Percentiles rank a stretch among this genome's conserved stretches.
Evolutionary conservation across 2,113 vertebrate genomes (phyloP).

Genomic region (Cyanistes caeruleus): DNA sequence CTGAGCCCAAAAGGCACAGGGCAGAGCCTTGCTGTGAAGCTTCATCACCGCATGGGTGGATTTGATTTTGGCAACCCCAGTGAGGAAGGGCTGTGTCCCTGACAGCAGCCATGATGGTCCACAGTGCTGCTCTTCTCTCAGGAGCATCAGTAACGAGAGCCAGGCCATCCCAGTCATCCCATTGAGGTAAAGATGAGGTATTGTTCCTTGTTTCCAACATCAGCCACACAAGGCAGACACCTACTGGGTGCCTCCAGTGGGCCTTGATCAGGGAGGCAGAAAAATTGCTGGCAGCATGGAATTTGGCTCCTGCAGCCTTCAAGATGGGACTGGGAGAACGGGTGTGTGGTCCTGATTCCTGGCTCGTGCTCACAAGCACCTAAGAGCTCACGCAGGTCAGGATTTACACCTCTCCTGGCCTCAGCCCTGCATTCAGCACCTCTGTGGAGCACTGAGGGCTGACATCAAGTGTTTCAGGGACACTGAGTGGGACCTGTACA

Average conservation of each 20-base stretch:
- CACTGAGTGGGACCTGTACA: rapidly evolving
- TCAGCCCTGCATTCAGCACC: not conserved
- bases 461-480: not conserved
- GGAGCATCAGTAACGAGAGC: not conserved
- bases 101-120: not conserved
- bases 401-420: not conserved
- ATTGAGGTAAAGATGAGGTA: not conserved
- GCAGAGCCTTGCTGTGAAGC: not conserved
- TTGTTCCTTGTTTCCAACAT: not conserved
- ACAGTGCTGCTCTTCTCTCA: not conserved
- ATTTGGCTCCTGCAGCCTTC: not conserved
- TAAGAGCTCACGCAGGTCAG: not conserved
- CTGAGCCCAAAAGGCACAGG: not conserved
- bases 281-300: not conserved
- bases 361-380: not conserved
- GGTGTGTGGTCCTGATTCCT: not conserved
- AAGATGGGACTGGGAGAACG: not conserved
- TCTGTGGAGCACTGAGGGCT: not conserved
- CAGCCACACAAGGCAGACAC: not conserved
- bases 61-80: not conserved
- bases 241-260: not conserved
- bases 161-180: not conserved
- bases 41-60: not conserved
- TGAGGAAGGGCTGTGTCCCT: not conserved
- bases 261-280: not conserved